Evolutionary conservation across 2,113 vertebrate genomes (phyloP).

Genomic region (Forbesichthys papilliferus): DNA sequence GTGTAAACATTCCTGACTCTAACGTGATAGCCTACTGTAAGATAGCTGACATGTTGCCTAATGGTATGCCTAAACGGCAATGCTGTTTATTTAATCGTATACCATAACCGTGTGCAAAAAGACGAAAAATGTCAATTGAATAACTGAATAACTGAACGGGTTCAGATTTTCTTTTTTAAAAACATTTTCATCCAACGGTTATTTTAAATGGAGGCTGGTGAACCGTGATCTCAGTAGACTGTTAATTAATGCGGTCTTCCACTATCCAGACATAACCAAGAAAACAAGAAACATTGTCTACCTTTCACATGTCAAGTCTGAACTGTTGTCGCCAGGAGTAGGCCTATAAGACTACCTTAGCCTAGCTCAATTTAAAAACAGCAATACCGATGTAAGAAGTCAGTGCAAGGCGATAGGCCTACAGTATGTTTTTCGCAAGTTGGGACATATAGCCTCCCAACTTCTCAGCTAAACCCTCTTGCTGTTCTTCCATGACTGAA

Average conservation of each 20-base stretch:
- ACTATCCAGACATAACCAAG: constrained; percentile 27
- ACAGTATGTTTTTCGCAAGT: constrained; percentile 38
- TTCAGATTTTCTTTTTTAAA: constrained; percentile 11
- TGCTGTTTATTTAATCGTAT: constrained; percentile 39
- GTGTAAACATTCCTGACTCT: constrained; percentile 39
- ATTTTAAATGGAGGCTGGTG: constrained; percentile 12
- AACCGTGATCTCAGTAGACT: constrained; percentile 7
- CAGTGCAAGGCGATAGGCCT: constrained; percentile 20
- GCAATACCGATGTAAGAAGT: constrained; percentile 21
- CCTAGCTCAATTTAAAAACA: neutral
- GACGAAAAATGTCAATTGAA: neutral
- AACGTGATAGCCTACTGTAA: constrained; percentile 30
- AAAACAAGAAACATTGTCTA: constrained; percentile 24
- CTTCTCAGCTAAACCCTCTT: constrained; percentile 23
- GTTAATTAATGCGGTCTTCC: neutral
- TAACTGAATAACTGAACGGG: constrained; percentile 13
- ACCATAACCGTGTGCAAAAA: neutral
- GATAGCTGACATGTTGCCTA: constrained; percentile 32
- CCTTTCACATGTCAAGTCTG: constrained; percentile 46
- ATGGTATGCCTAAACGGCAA: constrained; percentile 26
- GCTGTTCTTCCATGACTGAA: constrained; percentile 29
- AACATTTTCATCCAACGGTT: constrained; percentile 45
- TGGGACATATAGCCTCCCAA: constrained; percentile 16
- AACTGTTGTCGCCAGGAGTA: constrained; percentile 5
- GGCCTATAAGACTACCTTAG: too few relatives aligned